Percentiles rank a stretch among this genome's conserved stretches.
phyloP scores from a whole-genome alignment of 1,140 invertebrate genomes.

The Pararge aegeria region DNA sequence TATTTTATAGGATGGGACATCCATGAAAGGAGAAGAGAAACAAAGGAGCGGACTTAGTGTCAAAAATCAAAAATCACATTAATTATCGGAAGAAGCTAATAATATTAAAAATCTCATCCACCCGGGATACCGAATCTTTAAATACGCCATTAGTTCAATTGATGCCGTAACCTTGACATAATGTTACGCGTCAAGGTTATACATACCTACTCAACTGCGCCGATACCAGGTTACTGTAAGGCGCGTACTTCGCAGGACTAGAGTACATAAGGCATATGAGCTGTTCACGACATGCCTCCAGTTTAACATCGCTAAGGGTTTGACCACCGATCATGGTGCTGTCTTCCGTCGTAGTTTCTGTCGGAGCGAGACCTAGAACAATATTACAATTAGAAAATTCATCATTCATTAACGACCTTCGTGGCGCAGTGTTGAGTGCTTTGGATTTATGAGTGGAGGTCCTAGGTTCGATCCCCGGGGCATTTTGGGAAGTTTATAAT shows the following conservation, averaged over 20 bases:
- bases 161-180: no score
- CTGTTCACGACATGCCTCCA: conserved; percentile 88
- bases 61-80: no score
- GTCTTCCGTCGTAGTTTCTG: conserved; percentile 45
- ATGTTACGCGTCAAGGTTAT: no score
- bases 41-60: no score
- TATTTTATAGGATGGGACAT: no score
- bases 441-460: neutral
- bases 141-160: no score
- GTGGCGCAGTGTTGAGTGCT: neutral
- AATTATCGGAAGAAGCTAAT: no score
- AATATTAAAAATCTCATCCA: no score
- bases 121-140: no score
- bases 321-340: conserved; percentile 51
- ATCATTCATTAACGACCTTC: neutral
- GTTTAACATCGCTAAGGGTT: conserved; percentile 72
- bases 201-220: conserved; percentile 89
- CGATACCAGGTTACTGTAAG: conserved; percentile 92
- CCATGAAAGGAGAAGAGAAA: no score
- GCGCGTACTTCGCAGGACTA: conserved; percentile 90
- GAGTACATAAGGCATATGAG: conserved; percentile 92
- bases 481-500: no score
- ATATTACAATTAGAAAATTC: neutral
- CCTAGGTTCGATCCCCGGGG: no score
- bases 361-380: conserved; percentile 54